Conservation (phyloP, 1,140 invertebrate genomes). For the Bicyclus anynana region DNA sequence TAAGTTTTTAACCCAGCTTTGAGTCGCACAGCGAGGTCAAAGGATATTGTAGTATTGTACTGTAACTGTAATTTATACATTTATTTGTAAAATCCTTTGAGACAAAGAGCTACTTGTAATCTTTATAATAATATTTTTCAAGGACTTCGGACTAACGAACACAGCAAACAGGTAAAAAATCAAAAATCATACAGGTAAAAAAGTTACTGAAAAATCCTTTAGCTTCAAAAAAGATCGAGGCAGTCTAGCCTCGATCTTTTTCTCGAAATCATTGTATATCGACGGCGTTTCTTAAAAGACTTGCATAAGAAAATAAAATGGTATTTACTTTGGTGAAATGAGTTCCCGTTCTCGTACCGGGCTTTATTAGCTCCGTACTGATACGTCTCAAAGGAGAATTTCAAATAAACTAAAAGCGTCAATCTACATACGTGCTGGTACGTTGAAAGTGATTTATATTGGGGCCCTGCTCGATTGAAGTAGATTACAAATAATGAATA, state of each 20-base stretch:
- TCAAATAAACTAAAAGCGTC: conserved; percentile 72
- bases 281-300: conserved; percentile 42
- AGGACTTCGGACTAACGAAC: too few relatives aligned
- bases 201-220: too few relatives aligned
- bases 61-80: too few relatives aligned
- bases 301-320: conserved; percentile 47
- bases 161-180: too few relatives aligned
- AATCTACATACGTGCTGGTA: conserved; percentile 70
- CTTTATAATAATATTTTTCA: too few relatives aligned
- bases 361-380: conserved; percentile 54
- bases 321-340: conserved; percentile 70
- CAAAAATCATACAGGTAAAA: too few relatives aligned
- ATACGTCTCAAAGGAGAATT: conserved; percentile 55
- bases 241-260: neutral
- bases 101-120: too few relatives aligned
- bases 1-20: too few relatives aligned
- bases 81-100: too few relatives aligned
- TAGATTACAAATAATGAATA: conserved; percentile 77
- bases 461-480: conserved; percentile 70
- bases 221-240: too few relatives aligned
- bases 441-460: conserved; percentile 72
- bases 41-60: too few relatives aligned
- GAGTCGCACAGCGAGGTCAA: too few relatives aligned
- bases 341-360: conserved; percentile 58
- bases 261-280: neutral